phyloP scores from a whole-genome alignment of 2,113 vertebrate species.

The Catagonus wagneri region DNA sequence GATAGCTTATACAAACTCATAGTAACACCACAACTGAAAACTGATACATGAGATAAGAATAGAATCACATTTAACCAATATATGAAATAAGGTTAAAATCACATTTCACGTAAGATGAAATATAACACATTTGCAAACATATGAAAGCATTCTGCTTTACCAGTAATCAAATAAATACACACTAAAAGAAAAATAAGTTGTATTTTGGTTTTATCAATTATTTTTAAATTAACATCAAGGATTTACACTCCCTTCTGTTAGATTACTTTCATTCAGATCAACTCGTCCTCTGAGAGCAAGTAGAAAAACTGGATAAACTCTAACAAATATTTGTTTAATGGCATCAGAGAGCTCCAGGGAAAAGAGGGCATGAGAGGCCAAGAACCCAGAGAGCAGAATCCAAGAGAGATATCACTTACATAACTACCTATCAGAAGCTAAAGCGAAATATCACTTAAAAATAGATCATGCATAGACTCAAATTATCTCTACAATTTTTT shows the following conservation, averaged over 20 bases:
- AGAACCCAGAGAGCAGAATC: neutral
- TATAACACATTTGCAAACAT: conserved; percentile 20
- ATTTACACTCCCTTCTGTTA: neutral
- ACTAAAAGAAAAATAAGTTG: conserved; percentile 43
- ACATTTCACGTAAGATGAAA: conserved; percentile 38
- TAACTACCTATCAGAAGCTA: neutral
- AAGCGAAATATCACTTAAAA: neutral
- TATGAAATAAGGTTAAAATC: conserved; percentile 6
- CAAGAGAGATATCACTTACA: neutral
- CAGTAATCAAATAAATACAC: conserved; percentile 13
- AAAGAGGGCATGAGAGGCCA: neutral
- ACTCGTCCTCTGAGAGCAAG: neutral
- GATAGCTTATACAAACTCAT: neutral
- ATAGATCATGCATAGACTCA: neutral
- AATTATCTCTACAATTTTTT: neutral
- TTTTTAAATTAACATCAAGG: conserved; percentile 57
- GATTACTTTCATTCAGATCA: conserved; percentile 48
- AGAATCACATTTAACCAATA: conserved; percentile 12
- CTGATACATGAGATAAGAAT: neutral
- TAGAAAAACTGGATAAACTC: conserved; percentile 48
- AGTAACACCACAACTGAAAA: neutral
- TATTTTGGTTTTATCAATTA: conserved; percentile 46
- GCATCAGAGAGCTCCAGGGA: neutral
- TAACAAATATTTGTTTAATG: conserved; percentile 3
- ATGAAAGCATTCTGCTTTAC: conserved; percentile 19